phyloP scores from a whole-genome alignment of 2,888 invertebrate genomes.

The Hipparchia sbordonii region DNA sequence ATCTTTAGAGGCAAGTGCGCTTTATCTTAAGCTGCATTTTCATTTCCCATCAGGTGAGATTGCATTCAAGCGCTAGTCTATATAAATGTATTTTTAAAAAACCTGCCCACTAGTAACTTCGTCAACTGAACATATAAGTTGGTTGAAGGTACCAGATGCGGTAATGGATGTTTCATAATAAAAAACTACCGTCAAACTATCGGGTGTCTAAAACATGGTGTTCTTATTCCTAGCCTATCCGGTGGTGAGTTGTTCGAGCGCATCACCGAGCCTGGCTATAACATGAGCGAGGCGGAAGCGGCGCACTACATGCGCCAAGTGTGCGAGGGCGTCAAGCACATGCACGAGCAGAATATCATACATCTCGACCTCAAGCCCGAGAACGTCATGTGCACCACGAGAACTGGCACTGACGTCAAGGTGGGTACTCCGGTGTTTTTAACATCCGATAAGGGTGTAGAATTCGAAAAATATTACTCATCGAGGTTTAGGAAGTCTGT shows the following conservation, averaged over 20 bases:
- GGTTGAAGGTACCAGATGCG: too few relatives aligned
- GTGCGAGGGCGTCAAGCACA: constrained; percentile 98
- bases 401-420: constrained; percentile 97
- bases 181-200: background rate
- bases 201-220: background rate
- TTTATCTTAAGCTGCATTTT: too few relatives aligned
- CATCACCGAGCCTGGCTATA: constrained; percentile 98
- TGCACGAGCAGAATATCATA: constrained; percentile 99
- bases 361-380: constrained; percentile 99
- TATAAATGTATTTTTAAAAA: too few relatives aligned
- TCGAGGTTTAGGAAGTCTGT: too few relatives aligned
- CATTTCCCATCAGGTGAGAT: too few relatives aligned
- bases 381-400: constrained; percentile 99
- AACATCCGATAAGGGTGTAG: too few relatives aligned
- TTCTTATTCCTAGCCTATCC: constrained; percentile 87
- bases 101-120: too few relatives aligned
- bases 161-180: too few relatives aligned
- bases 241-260: constrained; percentile 99
- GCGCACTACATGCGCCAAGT: constrained; percentile 99
- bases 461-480: too few relatives aligned
- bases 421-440: constrained; percentile 44
- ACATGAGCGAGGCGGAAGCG: constrained; percentile 99
- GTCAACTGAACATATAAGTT: too few relatives aligned
- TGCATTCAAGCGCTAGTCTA: too few relatives aligned
- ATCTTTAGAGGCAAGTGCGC: too few relatives aligned